Percentiles rank a stretch among this genome's conserved stretches.
These are phyloP conservation scores for Mactra quadrangularis DNA, from an alignment of 1,140 invertebrate species.

Conservation along the genomic window DNA sequence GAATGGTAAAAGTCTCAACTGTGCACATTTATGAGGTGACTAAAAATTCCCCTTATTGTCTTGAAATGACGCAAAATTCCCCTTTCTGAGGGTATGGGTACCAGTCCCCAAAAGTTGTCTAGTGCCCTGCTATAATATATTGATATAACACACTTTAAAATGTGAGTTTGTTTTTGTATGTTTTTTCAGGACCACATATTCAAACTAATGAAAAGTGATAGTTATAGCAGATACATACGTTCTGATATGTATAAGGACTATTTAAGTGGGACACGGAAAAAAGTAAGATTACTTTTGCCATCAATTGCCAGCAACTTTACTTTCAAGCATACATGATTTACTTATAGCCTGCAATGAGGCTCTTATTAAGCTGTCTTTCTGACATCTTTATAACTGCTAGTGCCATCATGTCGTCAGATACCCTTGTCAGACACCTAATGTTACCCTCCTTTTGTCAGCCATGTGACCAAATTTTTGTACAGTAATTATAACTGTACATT, in stretches of 20 bases:
- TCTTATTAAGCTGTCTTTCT: constrained; percentile 41
- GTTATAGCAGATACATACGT: constrained; percentile 97
- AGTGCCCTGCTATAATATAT: too few species aligned
- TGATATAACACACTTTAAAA: too few species aligned
- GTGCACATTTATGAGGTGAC: too few species aligned
- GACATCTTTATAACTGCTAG: constrained; percentile 37
- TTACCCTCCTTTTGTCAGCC: too few species aligned
- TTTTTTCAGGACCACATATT: constrained; percentile 96
- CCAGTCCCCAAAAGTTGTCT: too few species aligned
- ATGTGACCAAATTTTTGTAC: too few species aligned
- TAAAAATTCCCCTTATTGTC: too few species aligned
- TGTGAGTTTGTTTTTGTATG: too few species aligned
- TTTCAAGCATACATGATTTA: constrained; percentile 73
- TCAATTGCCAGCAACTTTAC: constrained; percentile 79
- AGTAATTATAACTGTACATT: too few species aligned
- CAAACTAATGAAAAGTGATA: constrained; percentile 99
- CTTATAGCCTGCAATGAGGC: constrained; percentile 1
- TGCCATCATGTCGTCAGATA: constrained; percentile 14
- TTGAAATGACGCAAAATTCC: too few species aligned
- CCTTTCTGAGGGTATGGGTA: too few species aligned
- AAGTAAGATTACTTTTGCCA: constrained; percentile 80
- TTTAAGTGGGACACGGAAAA: constrained; percentile 96
- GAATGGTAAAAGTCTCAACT: too few species aligned
- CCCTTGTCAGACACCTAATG: constrained; percentile 16
- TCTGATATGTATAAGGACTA: constrained; percentile 99